Evolutionary conservation across 2,888 invertebrate species (phyloP).

Genomic region (Drosophila trichaetosa): DNA sequence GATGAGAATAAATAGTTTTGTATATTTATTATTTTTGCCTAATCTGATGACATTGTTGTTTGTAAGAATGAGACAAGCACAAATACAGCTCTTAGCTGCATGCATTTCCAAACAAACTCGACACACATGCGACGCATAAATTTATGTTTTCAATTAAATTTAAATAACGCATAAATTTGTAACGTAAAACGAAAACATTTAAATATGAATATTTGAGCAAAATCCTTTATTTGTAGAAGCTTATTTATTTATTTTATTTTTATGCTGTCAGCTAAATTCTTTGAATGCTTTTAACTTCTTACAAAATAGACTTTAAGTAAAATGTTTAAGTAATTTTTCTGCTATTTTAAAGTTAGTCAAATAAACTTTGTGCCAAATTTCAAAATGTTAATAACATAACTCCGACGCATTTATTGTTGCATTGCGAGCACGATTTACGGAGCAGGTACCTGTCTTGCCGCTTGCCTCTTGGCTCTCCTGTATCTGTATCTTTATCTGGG

Average conservation of each 20-base stretch:
- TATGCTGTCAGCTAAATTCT: background rate
- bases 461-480: slow-evolving; percentile 25
- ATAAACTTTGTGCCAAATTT: slow-evolving; percentile 60
- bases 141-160: slow-evolving; percentile 34
- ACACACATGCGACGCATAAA: slow-evolving; percentile 6
- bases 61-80: background rate
- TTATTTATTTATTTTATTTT: background rate
- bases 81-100: background rate
- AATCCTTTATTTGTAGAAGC: background rate
- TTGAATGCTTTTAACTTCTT: background rate
- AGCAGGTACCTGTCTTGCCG: slow-evolving; percentile 77
- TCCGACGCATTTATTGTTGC: slow-evolving; percentile 72
- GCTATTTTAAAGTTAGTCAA: too few species aligned
- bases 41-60: too few species aligned
- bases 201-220: slow-evolving; percentile 6
- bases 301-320: background rate
- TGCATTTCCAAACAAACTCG: slow-evolving; percentile 10
- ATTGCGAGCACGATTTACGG: slow-evolving; percentile 52
- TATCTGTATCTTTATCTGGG: slow-evolving; percentile 52
- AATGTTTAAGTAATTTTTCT: background rate
- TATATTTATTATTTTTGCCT: background rate
- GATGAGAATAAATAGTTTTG: background rate
- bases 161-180: slow-evolving; percentile 29
- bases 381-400: slow-evolving; percentile 24
- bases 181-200: background rate